A percentile compares a stretch with the other conserved stretches of the same genome.
Evolutionary conservation across 2,888 invertebrate species (phyloP).

Genomic region (Brachyopa scutellaris): DNA sequence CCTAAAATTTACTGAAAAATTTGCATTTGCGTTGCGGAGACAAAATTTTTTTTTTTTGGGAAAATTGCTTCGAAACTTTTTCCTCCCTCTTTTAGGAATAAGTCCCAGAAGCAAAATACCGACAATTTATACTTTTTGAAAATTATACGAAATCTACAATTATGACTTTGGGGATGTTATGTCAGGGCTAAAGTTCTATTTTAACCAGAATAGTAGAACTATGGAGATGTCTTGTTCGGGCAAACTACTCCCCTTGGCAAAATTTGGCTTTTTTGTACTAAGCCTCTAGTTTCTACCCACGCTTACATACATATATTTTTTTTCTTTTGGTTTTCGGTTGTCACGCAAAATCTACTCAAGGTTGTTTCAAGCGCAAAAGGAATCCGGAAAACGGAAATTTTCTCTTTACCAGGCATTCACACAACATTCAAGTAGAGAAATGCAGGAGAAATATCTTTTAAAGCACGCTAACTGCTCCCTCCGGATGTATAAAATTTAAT

Average conservation of each 20-base stretch:
- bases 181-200: conserved; percentile 23
- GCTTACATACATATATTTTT: too few species aligned
- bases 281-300: conserved; percentile 17
- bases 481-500: conserved; percentile 63
- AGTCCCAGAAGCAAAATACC: conserved; percentile 39
- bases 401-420: conserved; percentile 21
- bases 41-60: background rate
- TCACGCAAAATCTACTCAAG: conserved; percentile 38
- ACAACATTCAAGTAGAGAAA: conserved; percentile 35
- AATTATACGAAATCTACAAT: conserved; percentile 34
- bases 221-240: conserved; percentile 38
- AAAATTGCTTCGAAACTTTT: background rate
- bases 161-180: conserved; percentile 40
- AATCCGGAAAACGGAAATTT: conserved; percentile 26
- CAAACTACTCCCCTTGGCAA: conserved; percentile 50
- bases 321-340: conserved; percentile 16
- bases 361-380: conserved; percentile 22
- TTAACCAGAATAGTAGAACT: conserved; percentile 37
- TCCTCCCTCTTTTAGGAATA: conserved; percentile 17
- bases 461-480: conserved; percentile 51
- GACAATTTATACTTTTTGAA: conserved; percentile 32
- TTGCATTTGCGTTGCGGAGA: background rate
- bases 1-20: background rate
- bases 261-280: conserved; percentile 32
- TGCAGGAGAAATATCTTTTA: conserved; percentile 47